Percentiles rank a stretch among this genome's conserved stretches.
phyloP scores from a whole-genome alignment of 2,888 invertebrate genomes.

The Pandemis heparana region DNA sequence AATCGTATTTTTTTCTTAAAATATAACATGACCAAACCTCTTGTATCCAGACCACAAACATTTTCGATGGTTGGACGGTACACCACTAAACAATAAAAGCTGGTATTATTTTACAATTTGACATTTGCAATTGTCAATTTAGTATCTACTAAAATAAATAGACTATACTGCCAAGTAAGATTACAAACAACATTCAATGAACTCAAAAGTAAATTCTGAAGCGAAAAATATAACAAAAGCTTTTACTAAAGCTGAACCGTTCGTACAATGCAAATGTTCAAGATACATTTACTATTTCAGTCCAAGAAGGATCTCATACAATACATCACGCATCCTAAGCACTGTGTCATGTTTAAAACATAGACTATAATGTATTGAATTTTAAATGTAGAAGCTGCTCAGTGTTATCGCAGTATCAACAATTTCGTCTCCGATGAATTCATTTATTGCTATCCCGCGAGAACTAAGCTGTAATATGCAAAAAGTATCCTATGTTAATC shows the following conservation, averaged over 20 bases:
- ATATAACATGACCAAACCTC: no score
- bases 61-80: no score
- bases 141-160: no score
- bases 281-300: constrained; percentile 2
- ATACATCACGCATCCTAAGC: not conserved
- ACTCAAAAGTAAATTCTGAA: not conserved
- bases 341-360: constrained; percentile 15
- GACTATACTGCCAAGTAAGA: no score
- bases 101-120: no score
- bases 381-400: not conserved
- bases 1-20: no score
- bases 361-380: constrained; percentile 9
- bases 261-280: not conserved
- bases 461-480: no score
- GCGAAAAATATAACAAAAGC: not conserved
- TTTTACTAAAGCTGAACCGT: not conserved
- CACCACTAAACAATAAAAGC: no score
- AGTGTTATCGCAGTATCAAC: not conserved
- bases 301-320: not conserved
- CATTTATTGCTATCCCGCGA: no score
- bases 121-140: no score
- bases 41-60: no score
- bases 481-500: no score
- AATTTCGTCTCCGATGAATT: not conserved
- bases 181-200: not conserved